A percentile compares a stretch with the other conserved stretches of the same genome.
Conservation (phyloP, 2,113 vertebrate species). For the Platysternon megacephalum region DNA sequence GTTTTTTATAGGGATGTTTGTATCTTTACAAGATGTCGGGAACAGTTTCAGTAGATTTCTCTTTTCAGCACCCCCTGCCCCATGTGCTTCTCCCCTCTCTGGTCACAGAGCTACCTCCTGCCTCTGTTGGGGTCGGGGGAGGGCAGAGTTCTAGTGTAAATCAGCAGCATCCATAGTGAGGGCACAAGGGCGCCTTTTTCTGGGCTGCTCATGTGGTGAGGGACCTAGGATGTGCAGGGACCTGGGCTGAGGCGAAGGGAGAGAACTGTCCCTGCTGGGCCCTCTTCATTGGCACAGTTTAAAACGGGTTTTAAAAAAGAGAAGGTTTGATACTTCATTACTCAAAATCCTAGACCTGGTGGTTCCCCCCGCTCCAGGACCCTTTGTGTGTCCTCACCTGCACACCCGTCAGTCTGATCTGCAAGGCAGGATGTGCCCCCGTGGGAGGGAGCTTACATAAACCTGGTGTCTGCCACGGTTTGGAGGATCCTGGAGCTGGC, state of each 20-base stretch:
- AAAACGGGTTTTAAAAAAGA: background rate
- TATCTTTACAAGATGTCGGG: slow-evolving; percentile 62
- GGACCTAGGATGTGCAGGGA: background rate
- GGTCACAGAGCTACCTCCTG: background rate
- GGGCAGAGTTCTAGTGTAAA: background rate
- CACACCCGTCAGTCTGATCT: background rate
- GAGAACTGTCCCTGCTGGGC: background rate
- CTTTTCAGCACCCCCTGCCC: background rate
- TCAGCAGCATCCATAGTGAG: background rate
- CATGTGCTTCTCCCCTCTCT: background rate
- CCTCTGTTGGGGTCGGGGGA: background rate
- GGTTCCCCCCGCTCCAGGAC: background rate
- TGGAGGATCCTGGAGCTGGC: background rate
- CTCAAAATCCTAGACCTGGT: background rate
- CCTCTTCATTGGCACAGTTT: background rate
- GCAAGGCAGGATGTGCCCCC: background rate
- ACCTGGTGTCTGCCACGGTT: background rate
- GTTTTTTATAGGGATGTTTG: slow-evolving; percentile 65
- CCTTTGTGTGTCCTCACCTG: background rate
- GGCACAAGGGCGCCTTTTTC: background rate
- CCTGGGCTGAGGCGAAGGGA: background rate
- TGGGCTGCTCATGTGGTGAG: background rate
- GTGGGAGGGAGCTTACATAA: background rate
- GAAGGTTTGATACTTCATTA: background rate
- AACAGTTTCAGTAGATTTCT: slow-evolving; percentile 47